These are phyloP conservation scores for Euproctis similis DNA, from an alignment of 2,888 invertebrate genomes.

Conservation along the genomic window DNA sequence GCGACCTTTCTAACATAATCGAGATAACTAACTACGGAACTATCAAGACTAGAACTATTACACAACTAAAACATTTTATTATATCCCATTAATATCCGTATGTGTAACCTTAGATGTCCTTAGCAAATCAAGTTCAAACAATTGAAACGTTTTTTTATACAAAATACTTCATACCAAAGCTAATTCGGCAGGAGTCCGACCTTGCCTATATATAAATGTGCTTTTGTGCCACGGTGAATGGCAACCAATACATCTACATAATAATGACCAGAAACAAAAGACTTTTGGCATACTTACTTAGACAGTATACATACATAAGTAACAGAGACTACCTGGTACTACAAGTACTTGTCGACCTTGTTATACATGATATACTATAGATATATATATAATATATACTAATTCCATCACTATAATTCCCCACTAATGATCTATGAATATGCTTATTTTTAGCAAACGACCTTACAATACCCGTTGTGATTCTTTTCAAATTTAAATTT, in stretches of 20 bases:
- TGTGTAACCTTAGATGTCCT: conserved; percentile 3
- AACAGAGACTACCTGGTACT: conserved; percentile 23
- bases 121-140: conserved; percentile 14
- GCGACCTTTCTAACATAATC: too few relatives aligned
- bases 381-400: conserved; percentile 12
- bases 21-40: too few relatives aligned
- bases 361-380: conserved; percentile 12
- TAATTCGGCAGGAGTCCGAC: conserved; percentile 30
- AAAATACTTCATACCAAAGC: conserved; percentile 13
- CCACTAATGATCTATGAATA: conserved; percentile 13
- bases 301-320: conserved; percentile 32
- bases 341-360: conserved; percentile 37
- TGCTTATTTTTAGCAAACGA: conserved; percentile 10
- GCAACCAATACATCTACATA: conserved; percentile 41
- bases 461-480: conserved; percentile 13
- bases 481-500: too few relatives aligned
- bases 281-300: conserved; percentile 28
- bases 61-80: too few relatives aligned
- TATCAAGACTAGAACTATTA: too few relatives aligned
- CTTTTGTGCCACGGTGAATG: conserved; percentile 41
- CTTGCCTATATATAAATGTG: conserved; percentile 44
- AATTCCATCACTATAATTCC: conserved; percentile 24
- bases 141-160: conserved; percentile 10
- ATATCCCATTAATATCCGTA: too few relatives aligned
- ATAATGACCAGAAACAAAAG: conserved; percentile 43